Percentiles rank a stretch among this genome's conserved stretches.
phyloP scores from a whole-genome alignment of 2,113 vertebrate genomes.

The Cynoglossus semilaevis region DNA sequence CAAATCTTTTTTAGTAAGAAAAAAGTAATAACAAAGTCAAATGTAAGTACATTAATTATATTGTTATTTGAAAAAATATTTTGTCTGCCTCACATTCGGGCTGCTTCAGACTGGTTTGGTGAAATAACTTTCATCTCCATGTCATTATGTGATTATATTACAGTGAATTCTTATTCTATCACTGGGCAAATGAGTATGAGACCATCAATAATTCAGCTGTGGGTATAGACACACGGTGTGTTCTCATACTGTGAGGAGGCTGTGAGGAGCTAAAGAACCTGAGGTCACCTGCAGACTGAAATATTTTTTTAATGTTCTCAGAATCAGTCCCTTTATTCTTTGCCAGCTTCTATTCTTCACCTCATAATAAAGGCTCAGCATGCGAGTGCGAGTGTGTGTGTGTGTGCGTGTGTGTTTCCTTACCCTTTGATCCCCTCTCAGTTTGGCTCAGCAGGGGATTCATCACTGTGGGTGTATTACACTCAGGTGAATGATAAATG shows the following conservation, averaged over 20 bases:
- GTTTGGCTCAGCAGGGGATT: slow-evolving; percentile 12
- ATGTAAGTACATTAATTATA: no score
- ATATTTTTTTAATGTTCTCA: slow-evolving; percentile 30
- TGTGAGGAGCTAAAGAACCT: background rate
- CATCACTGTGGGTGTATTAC: slow-evolving; percentile 16
- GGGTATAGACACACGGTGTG: background rate
- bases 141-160: background rate
- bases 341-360: slow-evolving; percentile 63
- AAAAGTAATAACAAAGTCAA: no score
- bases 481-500: slow-evolving; percentile 38
- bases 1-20: no score
- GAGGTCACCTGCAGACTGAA: slow-evolving; percentile 15
- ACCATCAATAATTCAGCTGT: background rate
- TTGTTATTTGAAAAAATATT: no score
- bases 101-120: no score
- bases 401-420: background rate
- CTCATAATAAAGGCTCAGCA: slow-evolving; percentile 51
- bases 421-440: slow-evolving; percentile 42
- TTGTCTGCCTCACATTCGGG: no score
- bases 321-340: slow-evolving; percentile 18
- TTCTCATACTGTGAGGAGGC: background rate
- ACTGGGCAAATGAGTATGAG: background rate
- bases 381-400: background rate
- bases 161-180: background rate
- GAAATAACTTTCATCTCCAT: background rate